phyloP scores from a whole-genome alignment of 2,797 vertebrate genomes.

The Sebastes miniatus region DNA sequence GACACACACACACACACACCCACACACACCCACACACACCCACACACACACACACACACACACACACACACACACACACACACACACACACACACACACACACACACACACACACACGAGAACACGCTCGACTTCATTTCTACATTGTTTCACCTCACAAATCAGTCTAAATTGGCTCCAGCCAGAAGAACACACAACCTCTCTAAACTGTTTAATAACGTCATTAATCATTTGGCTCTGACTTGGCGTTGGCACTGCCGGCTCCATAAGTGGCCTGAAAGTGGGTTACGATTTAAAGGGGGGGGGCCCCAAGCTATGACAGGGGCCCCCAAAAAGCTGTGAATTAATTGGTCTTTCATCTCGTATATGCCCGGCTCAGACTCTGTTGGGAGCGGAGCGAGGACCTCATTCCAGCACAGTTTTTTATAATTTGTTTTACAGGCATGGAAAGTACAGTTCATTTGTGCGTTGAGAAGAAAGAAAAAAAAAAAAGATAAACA shows the following conservation, averaged over 20 bases:
- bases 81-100: neutral
- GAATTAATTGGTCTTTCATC: conserved; percentile 55
- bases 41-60: neutral
- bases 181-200: conserved; percentile 52
- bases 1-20: neutral
- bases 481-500: conserved; percentile 10
- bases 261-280: conserved; percentile 50
- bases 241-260: conserved; percentile 31
- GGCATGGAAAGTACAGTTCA: neutral
- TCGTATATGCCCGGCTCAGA: neutral
- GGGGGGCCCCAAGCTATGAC: conserved; percentile 37
- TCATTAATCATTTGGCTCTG: conserved; percentile 63
- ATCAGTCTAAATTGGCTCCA: conserved; percentile 61
- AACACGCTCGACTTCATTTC: conserved; percentile 48
- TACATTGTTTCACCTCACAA: conserved; percentile 68
- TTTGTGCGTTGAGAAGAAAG: neutral
- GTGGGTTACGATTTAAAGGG: conserved; percentile 52
- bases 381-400: neutral
- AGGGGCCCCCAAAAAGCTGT: conserved; percentile 41
- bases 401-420: neutral
- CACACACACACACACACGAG: neutral
- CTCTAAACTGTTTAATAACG: conserved; percentile 64
- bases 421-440: neutral
- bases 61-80: neutral
- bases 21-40: neutral